Evolutionary conservation across 2,888 invertebrate genomes (phyloP).

Genomic region (Drosophila hawaiiensis): DNA sequence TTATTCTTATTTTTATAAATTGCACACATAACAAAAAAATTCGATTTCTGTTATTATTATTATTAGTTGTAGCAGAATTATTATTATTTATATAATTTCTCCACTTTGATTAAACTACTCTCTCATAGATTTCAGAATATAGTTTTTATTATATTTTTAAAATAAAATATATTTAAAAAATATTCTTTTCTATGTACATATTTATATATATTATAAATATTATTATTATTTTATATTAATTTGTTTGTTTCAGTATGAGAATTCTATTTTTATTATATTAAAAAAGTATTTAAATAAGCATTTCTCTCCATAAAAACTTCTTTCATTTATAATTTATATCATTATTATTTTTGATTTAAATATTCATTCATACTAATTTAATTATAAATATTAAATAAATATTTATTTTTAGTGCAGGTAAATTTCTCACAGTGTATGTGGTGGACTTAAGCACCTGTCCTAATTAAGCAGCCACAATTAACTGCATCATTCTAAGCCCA

Average conservation of each 20-base stretch:
- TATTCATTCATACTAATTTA: neutral
- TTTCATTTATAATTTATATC: neutral
- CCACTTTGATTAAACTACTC: neutral
- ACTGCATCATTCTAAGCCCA: conserved; percentile 56
- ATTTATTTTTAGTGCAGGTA: neutral
- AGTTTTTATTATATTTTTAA: neutral
- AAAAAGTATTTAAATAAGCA: neutral
- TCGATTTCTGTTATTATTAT: neutral
- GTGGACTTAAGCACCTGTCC: conserved; percentile 23
- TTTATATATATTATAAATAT: neutral
- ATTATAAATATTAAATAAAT: neutral
- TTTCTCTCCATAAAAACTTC: neutral
- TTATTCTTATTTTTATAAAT: neutral
- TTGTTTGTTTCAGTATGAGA: neutral
- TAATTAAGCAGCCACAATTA: conserved; percentile 80
- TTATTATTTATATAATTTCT: neutral
- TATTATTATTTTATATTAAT: neutral
- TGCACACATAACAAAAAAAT: neutral
- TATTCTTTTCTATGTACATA: neutral
- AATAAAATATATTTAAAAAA: neutral
- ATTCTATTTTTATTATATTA: neutral
- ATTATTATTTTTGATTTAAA: neutral
- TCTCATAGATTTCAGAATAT: neutral
- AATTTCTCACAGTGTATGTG: conserved; percentile 35
- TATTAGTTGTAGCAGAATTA: neutral